phyloP scores from a whole-genome alignment of 2,113 vertebrate genomes.

The Tyrannus savana region DNA sequence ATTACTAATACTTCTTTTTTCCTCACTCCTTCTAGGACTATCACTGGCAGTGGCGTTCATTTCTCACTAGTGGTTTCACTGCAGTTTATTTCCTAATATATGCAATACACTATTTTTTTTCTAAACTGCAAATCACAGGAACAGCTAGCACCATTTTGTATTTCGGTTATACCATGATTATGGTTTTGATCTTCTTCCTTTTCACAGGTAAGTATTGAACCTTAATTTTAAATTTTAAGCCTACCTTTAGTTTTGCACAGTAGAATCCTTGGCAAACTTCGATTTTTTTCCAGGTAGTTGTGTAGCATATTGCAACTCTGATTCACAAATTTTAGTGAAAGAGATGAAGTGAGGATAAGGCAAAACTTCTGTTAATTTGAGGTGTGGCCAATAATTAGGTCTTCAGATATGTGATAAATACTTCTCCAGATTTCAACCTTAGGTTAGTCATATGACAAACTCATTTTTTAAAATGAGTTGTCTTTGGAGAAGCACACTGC shows the following conservation, averaged over 20 bases:
- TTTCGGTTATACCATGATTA: conserved; percentile 94
- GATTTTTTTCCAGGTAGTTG: neutral
- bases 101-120: conserved; percentile 93
- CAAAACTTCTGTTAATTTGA: neutral
- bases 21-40: conserved; percentile 83
- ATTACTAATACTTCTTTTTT: neutral
- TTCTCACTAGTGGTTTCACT: conserved; percentile 97
- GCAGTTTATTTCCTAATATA: conserved; percentile 96
- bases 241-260: neutral
- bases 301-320: neutral
- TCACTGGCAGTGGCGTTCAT: conserved; percentile 98
- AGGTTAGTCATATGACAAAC: neutral
- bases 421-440: neutral
- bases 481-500: neutral
- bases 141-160: conserved; percentile 93
- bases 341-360: neutral
- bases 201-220: conserved; percentile 83
- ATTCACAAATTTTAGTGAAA: neutral
- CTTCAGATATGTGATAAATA: neutral
- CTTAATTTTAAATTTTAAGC: neutral
- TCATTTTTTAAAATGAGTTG: neutral
- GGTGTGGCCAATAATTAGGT: neutral
- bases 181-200: conserved; percentile 95
- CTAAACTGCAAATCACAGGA: conserved; percentile 91
- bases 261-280: neutral